Base-by-base conservation (phyloP, 2,888 invertebrate genomes). In the Hypena proboscidalis region DNA sequence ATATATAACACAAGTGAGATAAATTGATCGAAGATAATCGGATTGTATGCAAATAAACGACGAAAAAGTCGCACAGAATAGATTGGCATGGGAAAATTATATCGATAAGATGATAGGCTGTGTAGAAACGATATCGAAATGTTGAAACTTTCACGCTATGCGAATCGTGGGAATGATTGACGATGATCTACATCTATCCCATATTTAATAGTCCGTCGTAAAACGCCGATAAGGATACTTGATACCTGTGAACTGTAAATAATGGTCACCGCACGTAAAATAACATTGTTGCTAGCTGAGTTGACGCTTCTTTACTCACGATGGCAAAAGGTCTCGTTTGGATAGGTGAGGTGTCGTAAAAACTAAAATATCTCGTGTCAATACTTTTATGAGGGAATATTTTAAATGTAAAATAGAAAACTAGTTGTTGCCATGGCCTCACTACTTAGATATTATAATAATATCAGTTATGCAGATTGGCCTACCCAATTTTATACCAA, bases 91-190 rank as follows among this genome's bases (percentile, higher is more conserved):
- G 75, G 82, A 83, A 84, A 77, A 71, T 49, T n/a, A 51, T 70
- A 67, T 59, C 63, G 83, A 86, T 86, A 88, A 81, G 72, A 65
- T 73, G 77, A 82, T 79, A 77, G 63, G 58, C 59, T 26, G 10
- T 74, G 79, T 58, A 58, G 45, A 69, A 73, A 74, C 67, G 77
- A 80, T 72, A 80, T 74, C 73, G 65, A 43, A 69, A 72, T 71
- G 62, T 79, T 74, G 73, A 61, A 40, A 65, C 80, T 83, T 83
- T 84, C 81, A 78, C 78, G 78, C 70, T 67, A 78, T 59, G 62
- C 68, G 47, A 62, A 70, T 67, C 85, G 85, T 87, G 87, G 85
- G 87, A 87, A 86, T 62, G 52, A 67, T 67, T 65, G 50, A 50
- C 64, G 67, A 61, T 76, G 69, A 78, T 79, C 71, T 73, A 75